Conservation (phyloP, 2,113 vertebrate species). For the Prunella fulvescens region DNA sequence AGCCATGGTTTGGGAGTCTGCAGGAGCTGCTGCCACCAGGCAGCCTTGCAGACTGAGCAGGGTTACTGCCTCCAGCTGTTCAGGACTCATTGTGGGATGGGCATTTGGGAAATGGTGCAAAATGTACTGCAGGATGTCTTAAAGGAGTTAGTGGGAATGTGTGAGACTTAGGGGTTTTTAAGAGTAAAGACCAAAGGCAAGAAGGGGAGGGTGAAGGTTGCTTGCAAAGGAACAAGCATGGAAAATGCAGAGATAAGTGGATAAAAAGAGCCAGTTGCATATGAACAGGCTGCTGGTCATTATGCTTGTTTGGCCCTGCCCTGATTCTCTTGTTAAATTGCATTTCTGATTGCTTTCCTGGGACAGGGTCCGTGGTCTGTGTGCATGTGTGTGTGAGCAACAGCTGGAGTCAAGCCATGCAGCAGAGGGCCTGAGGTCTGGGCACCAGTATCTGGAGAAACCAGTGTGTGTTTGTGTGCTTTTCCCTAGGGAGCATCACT, state of each 20-base stretch:
- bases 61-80: not conserved
- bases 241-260: not conserved
- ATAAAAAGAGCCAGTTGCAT: not conserved
- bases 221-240: not conserved
- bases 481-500: not conserved
- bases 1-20: fast-evolving
- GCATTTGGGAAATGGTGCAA: not conserved
- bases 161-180: not conserved
- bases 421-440: fast-evolving
- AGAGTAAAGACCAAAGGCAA: not conserved
- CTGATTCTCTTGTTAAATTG: not conserved
- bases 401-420: not conserved
- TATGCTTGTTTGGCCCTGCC: not conserved
- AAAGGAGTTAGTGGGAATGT: not conserved
- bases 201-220: not conserved
- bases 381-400: not conserved
- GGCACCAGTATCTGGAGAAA: not conserved
- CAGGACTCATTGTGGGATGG: not conserved
- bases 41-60: not conserved
- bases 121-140: not conserved
- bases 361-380: not conserved
- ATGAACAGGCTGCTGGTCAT: not conserved
- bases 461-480: not conserved
- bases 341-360: not conserved
- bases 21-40: not conserved